phyloP scores from a whole-genome alignment of 2,888 invertebrate genomes.

The Corythucha ciliata region DNA sequence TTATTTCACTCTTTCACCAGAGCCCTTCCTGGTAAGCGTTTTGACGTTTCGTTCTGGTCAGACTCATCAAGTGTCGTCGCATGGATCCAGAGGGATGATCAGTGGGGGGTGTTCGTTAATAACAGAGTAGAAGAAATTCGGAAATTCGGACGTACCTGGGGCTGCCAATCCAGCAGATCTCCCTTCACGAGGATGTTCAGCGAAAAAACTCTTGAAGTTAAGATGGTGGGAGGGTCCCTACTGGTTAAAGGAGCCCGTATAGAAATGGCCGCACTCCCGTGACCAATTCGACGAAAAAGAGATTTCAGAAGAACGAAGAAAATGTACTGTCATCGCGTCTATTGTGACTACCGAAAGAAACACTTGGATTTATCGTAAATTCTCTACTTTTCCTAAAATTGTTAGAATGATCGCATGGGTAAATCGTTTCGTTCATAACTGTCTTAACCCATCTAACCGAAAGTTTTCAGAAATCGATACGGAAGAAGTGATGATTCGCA shows the following conservation, averaged over 20 bases:
- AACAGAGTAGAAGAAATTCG: conserved; percentile 14
- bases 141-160: conserved; percentile 37
- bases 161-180: conserved; percentile 32
- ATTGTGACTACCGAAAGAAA: no score
- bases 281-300: conserved; percentile 10
- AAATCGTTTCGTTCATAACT: no score
- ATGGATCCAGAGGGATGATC: conserved; percentile 35
- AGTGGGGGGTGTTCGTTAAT: conserved; percentile 30
- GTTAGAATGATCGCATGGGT: no score
- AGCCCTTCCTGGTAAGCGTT: no score
- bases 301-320: conserved; percentile 7
- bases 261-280: conserved; percentile 33
- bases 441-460: no score
- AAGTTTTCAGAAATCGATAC: no score
- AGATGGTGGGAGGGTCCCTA: conserved; percentile 39
- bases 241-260: conserved; percentile 34
- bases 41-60: no score
- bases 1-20: conserved; percentile 26
- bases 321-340: no score
- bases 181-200: conserved; percentile 34
- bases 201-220: conserved; percentile 33
- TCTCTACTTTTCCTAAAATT: no score
- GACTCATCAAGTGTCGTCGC: conserved; percentile 36
- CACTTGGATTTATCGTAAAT: no score
- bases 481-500: no score